Evolutionary conservation across 1,140 invertebrate genomes (phyloP).

Genomic region (Potamilus streckersoni): DNA sequence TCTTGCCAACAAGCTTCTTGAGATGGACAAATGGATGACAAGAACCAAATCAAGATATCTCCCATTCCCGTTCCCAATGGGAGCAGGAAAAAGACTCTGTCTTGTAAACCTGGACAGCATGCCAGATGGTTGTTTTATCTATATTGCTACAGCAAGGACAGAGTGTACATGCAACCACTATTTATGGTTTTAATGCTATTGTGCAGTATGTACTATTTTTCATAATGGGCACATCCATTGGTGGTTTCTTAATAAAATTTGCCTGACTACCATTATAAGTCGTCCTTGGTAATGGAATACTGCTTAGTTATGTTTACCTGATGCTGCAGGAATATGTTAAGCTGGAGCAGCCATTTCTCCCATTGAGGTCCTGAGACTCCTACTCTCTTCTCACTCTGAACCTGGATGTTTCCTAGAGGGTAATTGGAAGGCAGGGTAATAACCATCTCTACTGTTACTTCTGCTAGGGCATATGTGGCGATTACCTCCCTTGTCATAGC

Average conservation of each 20-base stretch:
- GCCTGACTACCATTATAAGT: not conserved
- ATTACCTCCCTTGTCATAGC: slow-evolving; percentile 80
- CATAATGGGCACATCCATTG: too few relatives aligned
- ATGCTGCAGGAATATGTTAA: slow-evolving; percentile 84
- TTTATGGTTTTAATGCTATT: not conserved
- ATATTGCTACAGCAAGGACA: not conserved
- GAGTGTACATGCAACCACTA: not conserved
- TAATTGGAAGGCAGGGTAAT: slow-evolving; percentile 84
- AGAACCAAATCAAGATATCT: too few relatives aligned
- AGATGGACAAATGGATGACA: too few relatives aligned
- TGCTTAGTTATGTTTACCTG: slow-evolving; percentile 72
- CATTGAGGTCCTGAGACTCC: slow-evolving; percentile 75
- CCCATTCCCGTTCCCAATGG: too few relatives aligned
- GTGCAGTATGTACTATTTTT: not conserved
- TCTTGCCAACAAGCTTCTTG: too few relatives aligned
- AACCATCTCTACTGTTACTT: slow-evolving; percentile 82
- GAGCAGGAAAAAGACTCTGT: too few relatives aligned
- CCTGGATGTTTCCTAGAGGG: slow-evolving; percentile 80
- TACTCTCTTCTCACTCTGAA: slow-evolving; percentile 77
- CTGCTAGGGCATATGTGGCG: slow-evolving; percentile 84
- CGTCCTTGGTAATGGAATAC: not conserved
- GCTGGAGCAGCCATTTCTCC: slow-evolving; percentile 82
- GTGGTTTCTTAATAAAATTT: not conserved
- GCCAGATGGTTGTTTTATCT: not conserved
- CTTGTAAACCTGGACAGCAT: too few relatives aligned